Conservation (phyloP, 2,113 vertebrate genomes). For the Rostratula benghalensis region DNA sequence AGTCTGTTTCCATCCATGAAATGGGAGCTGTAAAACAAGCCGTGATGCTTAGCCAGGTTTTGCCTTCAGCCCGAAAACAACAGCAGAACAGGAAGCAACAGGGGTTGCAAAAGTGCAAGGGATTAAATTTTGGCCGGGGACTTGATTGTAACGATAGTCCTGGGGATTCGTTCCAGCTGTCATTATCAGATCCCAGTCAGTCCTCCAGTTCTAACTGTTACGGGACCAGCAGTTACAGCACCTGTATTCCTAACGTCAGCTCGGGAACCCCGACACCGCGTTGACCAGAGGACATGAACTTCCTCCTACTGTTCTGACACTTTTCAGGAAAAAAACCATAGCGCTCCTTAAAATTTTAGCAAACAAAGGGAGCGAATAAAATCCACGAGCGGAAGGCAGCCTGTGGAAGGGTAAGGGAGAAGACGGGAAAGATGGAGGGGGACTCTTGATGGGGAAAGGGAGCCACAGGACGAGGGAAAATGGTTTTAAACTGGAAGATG, state of each 20-base stretch:
- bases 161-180: slow-evolving; percentile 59
- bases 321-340: slow-evolving; percentile 24
- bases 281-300: neutral
- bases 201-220: neutral
- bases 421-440: neutral
- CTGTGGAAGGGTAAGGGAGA: neutral
- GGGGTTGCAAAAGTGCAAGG: slow-evolving; percentile 47
- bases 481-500: neutral
- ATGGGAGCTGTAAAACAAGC: neutral
- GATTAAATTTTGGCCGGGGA: slow-evolving; percentile 50
- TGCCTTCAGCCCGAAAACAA: slow-evolving; percentile 46
- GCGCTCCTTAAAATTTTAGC: neutral
- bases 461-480: neutral
- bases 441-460: neutral
- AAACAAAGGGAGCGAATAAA: neutral
- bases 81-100: slow-evolving; percentile 13
- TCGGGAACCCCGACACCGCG: neutral
- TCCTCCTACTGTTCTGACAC: slow-evolving; percentile 48
- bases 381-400: neutral
- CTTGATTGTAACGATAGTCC: slow-evolving; percentile 22
- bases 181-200: neutral
- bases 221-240: neutral
- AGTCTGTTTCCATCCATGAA: neutral
- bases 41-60: slow-evolving; percentile 15
- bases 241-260: slow-evolving; percentile 16